Evolutionary conservation across 2,797 vertebrate genomes (phyloP), one percentile per base, ranked within the genome.

Genomic region (Periophthalmus magnuspinnatus): DNA sequence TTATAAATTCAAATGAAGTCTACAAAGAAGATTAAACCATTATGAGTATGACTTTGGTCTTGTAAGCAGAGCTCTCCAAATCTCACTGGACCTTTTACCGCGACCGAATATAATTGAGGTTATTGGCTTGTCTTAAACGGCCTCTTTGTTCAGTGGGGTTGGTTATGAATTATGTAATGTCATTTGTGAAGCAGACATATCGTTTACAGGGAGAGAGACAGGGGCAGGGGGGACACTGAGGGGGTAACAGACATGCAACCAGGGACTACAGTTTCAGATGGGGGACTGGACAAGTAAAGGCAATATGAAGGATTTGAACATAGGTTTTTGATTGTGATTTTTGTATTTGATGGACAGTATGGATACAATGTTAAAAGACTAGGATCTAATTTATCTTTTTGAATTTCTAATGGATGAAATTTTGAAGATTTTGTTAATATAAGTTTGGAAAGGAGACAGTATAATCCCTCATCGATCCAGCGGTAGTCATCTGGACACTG

Each of bases 151-250:
- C 41, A 17, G 22, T 9, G 60, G 3, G 14, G 38, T 28, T 24
- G 38, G 41, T 64, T 64, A 64, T 64, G 61, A 64, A 64, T 64
- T 64, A 64, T 64, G 61, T 64, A 64, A 64, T 64, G 38, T 62
- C 60, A 14, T 62, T 62, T 38, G 60, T 38, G 36, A 62, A 38
- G 34, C 21, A 17, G 61, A 8, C 21, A 24, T 64, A 64, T 64
- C 61, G 41, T 64, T 64, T 64, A 64, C 61, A 47, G 61, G 2
- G 61, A 64, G 61, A 32, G 21, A 24, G 41, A 45, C 38, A 4
- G 61, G 24, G 38, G 61, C 7, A 17, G 41, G 60, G 41, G 61
- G 38, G 41, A n/a, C 61, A 14, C 41, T 4, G 22, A 64, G 61
- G 61, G 61, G 38, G 61, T 0, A 8, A 45, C 21, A 11, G 33